phyloP scores from a whole-genome alignment of 2,113 vertebrate species.

The Antennarius striatus region DNA sequence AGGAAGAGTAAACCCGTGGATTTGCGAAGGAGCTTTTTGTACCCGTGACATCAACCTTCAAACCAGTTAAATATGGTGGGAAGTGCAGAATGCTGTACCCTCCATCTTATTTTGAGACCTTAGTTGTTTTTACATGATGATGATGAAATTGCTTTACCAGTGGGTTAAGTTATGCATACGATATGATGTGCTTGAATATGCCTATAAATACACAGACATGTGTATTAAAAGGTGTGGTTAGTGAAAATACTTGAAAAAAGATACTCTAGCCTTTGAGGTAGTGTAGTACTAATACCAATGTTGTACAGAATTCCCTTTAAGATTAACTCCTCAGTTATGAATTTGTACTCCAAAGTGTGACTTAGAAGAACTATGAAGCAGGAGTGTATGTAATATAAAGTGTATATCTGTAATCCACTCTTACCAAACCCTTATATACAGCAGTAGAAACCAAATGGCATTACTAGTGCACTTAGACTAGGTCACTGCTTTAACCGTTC shows the following conservation, averaged over 20 bases:
- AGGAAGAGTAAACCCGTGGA: too few species aligned
- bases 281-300: constrained; percentile 81
- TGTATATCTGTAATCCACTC: constrained; percentile 68
- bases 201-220: constrained; percentile 62
- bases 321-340: constrained; percentile 70
- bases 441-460: constrained; percentile 80
- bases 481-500: constrained; percentile 71
- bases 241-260: constrained; percentile 73
- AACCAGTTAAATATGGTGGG: constrained; percentile 46
- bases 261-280: constrained; percentile 79
- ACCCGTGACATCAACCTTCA: constrained; percentile 4
- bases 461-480: constrained; percentile 77
- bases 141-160: constrained; percentile 81
- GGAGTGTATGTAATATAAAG: constrained; percentile 66
- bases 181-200: constrained; percentile 60
- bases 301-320: constrained; percentile 81
- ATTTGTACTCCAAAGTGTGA: constrained; percentile 78
- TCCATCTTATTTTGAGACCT: constrained; percentile 35
- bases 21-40: constrained; percentile 9
- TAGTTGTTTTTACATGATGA: constrained; percentile 82
- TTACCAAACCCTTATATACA: constrained; percentile 79
- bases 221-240: constrained; percentile 57
- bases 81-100: constrained; percentile 47
- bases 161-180: constrained; percentile 59
- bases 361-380: constrained; percentile 72